Base-by-base conservation (phyloP, 1,140 invertebrate genomes). In the Micrasema minimum region DNA sequence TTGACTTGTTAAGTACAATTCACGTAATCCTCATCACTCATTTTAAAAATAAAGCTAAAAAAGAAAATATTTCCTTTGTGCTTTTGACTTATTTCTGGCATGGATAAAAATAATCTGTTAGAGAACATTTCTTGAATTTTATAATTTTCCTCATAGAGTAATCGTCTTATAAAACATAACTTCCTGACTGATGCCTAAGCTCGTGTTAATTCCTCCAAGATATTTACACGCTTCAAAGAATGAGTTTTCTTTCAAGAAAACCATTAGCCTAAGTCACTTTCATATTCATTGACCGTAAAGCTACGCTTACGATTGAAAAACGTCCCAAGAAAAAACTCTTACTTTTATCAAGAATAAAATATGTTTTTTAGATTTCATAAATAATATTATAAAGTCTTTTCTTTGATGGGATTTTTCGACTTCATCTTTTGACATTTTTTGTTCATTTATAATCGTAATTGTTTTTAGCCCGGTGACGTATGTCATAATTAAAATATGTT, bases 151-250 rank as follows among this genome's bases (percentile, higher is more conserved):
- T 55, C 23, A 14, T 31, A 55, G 14, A 31, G 16, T 16, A 35
- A 16, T 55, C 3, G n/a, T n/a, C 12, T 35, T 35, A 31, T 41
- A 62, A 2, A 41, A n/a, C 11, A 46, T 18, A 62, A 14, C 59
- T 43, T 41, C n/a, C 16, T 18, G 11, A 62, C 12, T 2, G 23
- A 6, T 31, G 51, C 31, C 51, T 14, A 23, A 12, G 14, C 7
- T 31, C 26, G 26, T 31, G 26, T 31, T 26, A 55, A 55, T 55
- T 7, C n/a, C 51, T 55, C 31, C 12, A 31, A 31, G 51, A 37
- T 55, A 26, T 26, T 31, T 55, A 26, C 26, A 55, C 51, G 51
- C 51, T 31, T 12, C 11, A 35, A 31, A 11, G 22, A 12, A 55
- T 14, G 10, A 31, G 12, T 55, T 55, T 55, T 55, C 12, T 55